phyloP scores from a whole-genome alignment of 30 jellyfish, hydroid and myxozoan genomes.

The Pseudorhiza aurosa region DNA sequence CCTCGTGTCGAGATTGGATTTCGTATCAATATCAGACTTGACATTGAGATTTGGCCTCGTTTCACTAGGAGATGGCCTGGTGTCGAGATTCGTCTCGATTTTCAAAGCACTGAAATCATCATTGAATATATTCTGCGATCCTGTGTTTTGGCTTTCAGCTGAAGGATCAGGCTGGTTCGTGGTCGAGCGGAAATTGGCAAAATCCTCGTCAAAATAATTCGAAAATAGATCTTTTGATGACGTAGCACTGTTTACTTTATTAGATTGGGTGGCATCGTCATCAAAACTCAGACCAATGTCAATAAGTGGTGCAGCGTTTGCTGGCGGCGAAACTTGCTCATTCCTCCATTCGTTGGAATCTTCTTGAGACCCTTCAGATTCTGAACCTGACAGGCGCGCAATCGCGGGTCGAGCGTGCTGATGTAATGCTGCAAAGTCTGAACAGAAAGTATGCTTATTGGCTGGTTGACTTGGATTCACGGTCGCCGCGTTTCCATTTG shows the following conservation, averaged over 20 bases:
- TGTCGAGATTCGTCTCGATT: constrained; percentile 32
- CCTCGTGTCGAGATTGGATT: constrained; percentile 21
- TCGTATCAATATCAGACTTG: too few relatives aligned
- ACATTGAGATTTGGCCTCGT: background rate
- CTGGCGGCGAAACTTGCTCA: background rate
- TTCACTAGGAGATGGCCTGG: background rate
- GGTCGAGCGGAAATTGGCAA: constrained; percentile 20
- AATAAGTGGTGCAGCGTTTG: constrained; percentile 17
- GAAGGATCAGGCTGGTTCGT: background rate
- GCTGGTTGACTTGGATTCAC: background rate
- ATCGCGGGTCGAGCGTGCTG: background rate
- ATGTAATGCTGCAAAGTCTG: constrained; percentile 7
- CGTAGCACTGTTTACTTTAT: background rate
- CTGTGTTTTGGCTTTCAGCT: background rate
- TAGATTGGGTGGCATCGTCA: background rate
- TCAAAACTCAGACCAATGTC: constrained; percentile 39
- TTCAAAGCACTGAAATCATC: constrained; percentile 52
- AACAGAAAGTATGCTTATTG: background rate
- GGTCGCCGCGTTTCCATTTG: background rate
- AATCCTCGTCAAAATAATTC: constrained; percentile 35
- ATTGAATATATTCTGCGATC: constrained; percentile 15
- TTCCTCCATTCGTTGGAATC: background rate
- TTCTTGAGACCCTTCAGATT: constrained; percentile 1
- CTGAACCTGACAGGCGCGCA: background rate
- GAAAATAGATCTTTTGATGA: constrained; percentile 1